Evolutionary conservation across 2,888 invertebrate genomes (phyloP).

Genomic region (Polietes domitor): DNA sequence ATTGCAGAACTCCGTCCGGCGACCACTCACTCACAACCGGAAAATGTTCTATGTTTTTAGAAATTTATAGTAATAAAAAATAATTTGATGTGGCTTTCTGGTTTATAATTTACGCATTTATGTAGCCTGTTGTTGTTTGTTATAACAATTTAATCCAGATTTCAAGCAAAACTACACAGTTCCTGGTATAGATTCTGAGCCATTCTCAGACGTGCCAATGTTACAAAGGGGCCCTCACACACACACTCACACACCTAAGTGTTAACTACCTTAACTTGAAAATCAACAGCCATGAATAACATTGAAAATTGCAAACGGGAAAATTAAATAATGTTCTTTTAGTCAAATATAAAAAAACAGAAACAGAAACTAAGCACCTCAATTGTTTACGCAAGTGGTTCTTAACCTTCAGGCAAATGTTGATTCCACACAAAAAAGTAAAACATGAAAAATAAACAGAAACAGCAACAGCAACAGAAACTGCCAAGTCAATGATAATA

Average conservation of each 20-base stretch:
- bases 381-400: conserved; percentile 30
- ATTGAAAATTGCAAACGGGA: not conserved
- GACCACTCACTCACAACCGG: conserved; percentile 30
- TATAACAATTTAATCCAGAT: not conserved
- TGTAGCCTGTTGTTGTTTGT: not conserved
- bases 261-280: not conserved
- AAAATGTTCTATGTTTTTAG: conserved; percentile 1
- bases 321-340: not conserved
- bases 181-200: not conserved
- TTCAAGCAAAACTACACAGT: conserved; percentile 9
- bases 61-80: not conserved
- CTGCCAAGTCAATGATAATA: conserved; percentile 35
- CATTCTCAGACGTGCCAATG: too few species aligned
- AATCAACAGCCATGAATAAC: not conserved
- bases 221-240: too few species aligned
- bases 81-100: not conserved
- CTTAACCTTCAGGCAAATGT: conserved; percentile 58
- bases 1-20: too few species aligned
- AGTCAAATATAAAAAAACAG: not conserved
- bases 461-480: conserved; percentile 1
- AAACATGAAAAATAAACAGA: conserved; percentile 44
- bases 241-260: not conserved
- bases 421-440: conserved; percentile 37
- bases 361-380: not conserved
- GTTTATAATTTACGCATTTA: conserved; percentile 3